phyloP scores from a whole-genome alignment of 2,113 vertebrate genomes.

The Pseudopodoces humilis region DNA sequence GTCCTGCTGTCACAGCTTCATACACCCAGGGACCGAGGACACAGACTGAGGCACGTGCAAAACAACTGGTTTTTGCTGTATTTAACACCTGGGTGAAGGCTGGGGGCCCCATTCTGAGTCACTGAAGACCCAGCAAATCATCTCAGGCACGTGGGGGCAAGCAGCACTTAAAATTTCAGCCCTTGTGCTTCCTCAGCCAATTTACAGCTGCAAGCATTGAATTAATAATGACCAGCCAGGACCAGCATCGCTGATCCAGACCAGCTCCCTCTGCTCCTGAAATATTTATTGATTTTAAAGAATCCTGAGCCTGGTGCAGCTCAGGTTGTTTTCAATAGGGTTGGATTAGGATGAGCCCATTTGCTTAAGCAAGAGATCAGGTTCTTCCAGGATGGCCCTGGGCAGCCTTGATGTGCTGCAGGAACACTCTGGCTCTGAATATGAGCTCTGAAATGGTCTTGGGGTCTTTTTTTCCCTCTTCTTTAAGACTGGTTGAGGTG shows the following conservation, averaged over 20 bases:
- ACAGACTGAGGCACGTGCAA: not conserved
- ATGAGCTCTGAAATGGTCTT: not conserved
- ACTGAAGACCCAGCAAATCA: not conserved
- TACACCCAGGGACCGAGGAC: not conserved
- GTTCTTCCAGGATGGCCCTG: not conserved
- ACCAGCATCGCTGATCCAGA: not conserved
- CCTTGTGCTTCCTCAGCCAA: slow-evolving; percentile 25
- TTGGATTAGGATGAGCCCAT: not conserved
- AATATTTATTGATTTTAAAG: slow-evolving; percentile 63
- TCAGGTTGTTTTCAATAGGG: not conserved
- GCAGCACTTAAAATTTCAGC: not conserved
- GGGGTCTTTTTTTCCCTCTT: not conserved
- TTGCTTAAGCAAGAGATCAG: not conserved
- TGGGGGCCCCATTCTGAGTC: not conserved
- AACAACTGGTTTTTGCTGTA: accelerated
- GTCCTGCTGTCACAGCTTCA: not conserved
- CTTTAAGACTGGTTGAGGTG: not conserved
- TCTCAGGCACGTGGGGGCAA: not conserved
- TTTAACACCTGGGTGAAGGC: not conserved
- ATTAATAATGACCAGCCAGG: slow-evolving; percentile 58
- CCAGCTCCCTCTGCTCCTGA: not conserved
- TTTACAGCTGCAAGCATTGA: slow-evolving; percentile 27
- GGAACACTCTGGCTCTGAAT: not conserved
- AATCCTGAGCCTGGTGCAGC: not conserved
- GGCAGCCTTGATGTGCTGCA: accelerated